Evolutionary conservation across 1,140 invertebrate genomes (phyloP), one percentile per base, ranked within the genome.

Genomic region (Aphis gossypii): DNA sequence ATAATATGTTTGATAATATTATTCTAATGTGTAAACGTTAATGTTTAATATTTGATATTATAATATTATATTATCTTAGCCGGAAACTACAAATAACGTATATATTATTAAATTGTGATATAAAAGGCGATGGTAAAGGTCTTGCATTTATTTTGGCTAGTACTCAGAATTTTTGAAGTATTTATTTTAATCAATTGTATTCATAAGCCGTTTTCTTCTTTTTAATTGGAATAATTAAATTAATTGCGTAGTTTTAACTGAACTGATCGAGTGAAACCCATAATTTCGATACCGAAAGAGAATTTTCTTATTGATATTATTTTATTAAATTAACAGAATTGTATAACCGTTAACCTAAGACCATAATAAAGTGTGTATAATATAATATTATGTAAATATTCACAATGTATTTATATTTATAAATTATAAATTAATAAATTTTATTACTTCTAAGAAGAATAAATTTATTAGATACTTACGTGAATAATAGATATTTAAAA

Each of bases 61-160:
- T n/a, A 68, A 6, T 68, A 68, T 68, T 18, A 30, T 60, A 60
- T 76, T 76, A 76, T 76, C 60, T 76, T 76, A 76, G 60, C 60
- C 60, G 60, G 60, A 76, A 76, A n/a, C 60, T 76, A 76, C 60
- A 76, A 76, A 76, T 76, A n/a, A n/a, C 60, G 30, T 76, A 76
- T 76, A 35, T 41, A 41, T 41, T 41, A 41, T 76, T 68, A 68
- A 18, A 76, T n/a, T n/a, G 60, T 35, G 60, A 76, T 76, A 76
- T 76, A 76, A 76, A 76, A 76, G 60, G 5, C n/a, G 30, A 76
- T 76, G 14, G 60, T 76, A 76, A 76, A 76, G 30, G 60, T 76
- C 60, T 76, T 18, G 30, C 30, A 76, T n/a, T 76, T 76, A 76
- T 76, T 76, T 76, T 76, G 60, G 60, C n/a, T 76, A 76, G n/a